A percentile compares a stretch with the other conserved stretches of the same genome.
These are phyloP conservation scores for Scaeva pyrastri DNA, from an alignment of 2,888 invertebrate genomes.

Conservation along the genomic window DNA sequence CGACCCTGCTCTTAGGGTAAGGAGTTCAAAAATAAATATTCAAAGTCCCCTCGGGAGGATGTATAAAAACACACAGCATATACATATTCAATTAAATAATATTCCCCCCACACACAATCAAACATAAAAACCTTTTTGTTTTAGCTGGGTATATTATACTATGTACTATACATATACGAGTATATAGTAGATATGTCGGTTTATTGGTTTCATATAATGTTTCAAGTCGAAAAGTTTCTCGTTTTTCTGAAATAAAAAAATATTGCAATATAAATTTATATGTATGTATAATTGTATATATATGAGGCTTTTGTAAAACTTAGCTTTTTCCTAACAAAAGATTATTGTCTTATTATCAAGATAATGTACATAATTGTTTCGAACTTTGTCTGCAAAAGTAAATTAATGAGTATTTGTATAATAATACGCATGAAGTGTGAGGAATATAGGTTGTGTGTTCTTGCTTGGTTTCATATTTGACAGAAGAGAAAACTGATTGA, in stretches of 20 bases:
- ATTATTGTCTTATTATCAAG: slow-evolving; percentile 9
- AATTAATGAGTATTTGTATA: background rate
- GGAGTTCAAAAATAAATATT: slow-evolving; percentile 12
- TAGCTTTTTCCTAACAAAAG: background rate
- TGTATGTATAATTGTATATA: too few species aligned
- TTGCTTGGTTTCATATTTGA: too few species aligned
- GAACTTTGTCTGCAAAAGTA: background rate
- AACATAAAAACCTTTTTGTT: slow-evolving; percentile 9
- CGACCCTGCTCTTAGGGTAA: background rate
- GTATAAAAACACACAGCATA: background rate
- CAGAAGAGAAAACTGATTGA: too few species aligned
- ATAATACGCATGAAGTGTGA: too few species aligned
- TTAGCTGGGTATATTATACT: background rate
- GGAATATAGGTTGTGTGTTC: too few species aligned
- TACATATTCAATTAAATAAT: slow-evolving; percentile 24
- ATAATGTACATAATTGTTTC: slow-evolving; percentile 23
- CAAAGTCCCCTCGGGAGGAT: background rate
- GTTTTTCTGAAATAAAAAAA: background rate
- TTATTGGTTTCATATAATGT: slow-evolving; percentile 37
- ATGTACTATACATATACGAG: too few species aligned
- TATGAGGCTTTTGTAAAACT: background rate
- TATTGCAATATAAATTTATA: background rate
- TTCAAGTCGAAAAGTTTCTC: slow-evolving; percentile 31
- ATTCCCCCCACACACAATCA: background rate
- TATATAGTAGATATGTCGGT: too few species aligned